Evolutionary conservation across 2,888 invertebrate species (phyloP).

Genomic region (Tupiocoris notatus): DNA sequence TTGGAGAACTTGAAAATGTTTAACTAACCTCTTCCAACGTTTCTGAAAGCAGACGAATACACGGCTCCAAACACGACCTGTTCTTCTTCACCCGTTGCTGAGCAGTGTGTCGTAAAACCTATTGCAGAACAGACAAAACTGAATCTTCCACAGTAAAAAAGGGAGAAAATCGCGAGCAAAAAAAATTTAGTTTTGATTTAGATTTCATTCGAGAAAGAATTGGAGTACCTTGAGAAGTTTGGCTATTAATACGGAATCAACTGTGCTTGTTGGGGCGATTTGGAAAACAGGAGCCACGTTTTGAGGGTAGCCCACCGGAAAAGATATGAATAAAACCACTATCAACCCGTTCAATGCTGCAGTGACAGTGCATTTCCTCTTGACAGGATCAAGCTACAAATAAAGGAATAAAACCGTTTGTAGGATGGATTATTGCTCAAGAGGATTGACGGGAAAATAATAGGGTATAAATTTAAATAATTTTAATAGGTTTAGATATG

Average conservation of each 20-base stretch:
- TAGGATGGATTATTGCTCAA: too few species aligned
- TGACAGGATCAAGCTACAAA: slow-evolving; percentile 59
- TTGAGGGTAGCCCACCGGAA: slow-evolving; percentile 73
- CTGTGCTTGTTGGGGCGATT: slow-evolving; percentile 64
- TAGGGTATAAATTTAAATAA: too few species aligned
- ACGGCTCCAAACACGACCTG: slow-evolving; percentile 83
- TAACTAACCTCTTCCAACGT: slow-evolving; percentile 60
- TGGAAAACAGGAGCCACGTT: slow-evolving; percentile 66
- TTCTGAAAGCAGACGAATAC: slow-evolving; percentile 69
- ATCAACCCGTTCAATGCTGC: slow-evolving; percentile 59
- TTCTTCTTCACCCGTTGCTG: slow-evolving; percentile 80
- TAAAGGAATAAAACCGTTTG: not conserved
- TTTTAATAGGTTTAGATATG: not conserved
- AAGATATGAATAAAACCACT: slow-evolving; percentile 64
- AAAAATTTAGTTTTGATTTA: too few species aligned
- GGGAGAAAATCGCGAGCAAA: not conserved
- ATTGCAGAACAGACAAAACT: not conserved
- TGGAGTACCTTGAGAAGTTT: slow-evolving; percentile 73
- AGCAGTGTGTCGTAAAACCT: slow-evolving; percentile 73
- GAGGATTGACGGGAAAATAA: too few species aligned
- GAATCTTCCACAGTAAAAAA: not conserved
- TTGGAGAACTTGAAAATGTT: not conserved
- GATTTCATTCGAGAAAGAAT: too few species aligned
- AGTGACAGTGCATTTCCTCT: slow-evolving; percentile 61
- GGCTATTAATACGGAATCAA: slow-evolving; percentile 69